Conservation (phyloP, 2,888 invertebrate genomes). For the Standfussiana lucernea region DNA sequence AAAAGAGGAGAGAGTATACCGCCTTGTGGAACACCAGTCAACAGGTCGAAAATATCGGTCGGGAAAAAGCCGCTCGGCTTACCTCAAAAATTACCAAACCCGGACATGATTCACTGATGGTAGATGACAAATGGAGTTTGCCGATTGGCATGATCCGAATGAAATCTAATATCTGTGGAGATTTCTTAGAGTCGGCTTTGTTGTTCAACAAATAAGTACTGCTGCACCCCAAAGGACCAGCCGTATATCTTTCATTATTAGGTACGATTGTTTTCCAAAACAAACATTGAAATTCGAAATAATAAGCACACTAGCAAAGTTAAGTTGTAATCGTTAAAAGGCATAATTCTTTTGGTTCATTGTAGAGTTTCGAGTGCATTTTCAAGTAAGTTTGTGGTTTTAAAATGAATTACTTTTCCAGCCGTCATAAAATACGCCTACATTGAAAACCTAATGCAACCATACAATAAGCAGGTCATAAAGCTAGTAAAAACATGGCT, state of each 20-base stretch:
- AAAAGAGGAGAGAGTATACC: no score
- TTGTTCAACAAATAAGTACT: not conserved
- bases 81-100: not conserved
- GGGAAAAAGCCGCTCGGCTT: no score
- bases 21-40: no score
- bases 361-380: conserved; percentile 9
- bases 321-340: conserved; percentile 1
- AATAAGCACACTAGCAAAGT: not conserved
- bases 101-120: not conserved
- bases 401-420: not conserved
- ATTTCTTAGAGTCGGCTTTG: no score
- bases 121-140: not conserved
- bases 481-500: conserved; percentile 15
- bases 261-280: not conserved
- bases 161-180: no score
- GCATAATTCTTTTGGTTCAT: not conserved
- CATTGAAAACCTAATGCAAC: not conserved
- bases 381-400: conserved; percentile 26
- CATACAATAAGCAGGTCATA: conserved; percentile 25
- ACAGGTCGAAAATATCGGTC: no score
- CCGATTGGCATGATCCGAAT: no score
- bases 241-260: not conserved
- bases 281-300: not conserved
- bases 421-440: not conserved
- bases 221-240: not conserved